Conservation (phyloP, 2,113 vertebrate species). For the Mesocricetus auratus region DNA sequence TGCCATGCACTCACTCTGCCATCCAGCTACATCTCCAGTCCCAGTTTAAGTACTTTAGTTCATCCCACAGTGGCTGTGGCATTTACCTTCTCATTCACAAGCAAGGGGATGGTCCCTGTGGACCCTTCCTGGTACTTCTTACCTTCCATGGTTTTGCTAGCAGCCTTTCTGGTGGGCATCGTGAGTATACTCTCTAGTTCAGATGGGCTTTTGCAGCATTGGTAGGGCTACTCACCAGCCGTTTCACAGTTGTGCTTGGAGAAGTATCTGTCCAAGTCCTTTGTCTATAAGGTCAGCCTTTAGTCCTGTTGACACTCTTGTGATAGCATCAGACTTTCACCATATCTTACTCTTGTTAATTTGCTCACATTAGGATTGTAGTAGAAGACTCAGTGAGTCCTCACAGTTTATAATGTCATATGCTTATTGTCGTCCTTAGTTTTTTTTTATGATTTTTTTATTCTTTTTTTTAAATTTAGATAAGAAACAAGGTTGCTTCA, state of each 20-base stretch:
- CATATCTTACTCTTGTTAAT: background rate
- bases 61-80: too few relatives aligned
- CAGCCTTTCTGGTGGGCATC: background rate
- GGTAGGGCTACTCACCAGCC: background rate
- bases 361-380: background rate
- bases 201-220: too few relatives aligned
- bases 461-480: too few relatives aligned
- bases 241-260: too few relatives aligned
- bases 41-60: background rate
- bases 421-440: background rate
- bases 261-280: background rate
- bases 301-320: background rate
- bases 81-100: background rate
- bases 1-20: background rate
- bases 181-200: too few relatives aligned
- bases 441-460: too few relatives aligned
- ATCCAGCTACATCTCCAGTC: background rate
- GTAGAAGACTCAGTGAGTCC: background rate
- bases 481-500: too few relatives aligned
- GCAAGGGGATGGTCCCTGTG: background rate
- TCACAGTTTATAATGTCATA: background rate
- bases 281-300: background rate
- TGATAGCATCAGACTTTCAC: background rate
- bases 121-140: too few relatives aligned
- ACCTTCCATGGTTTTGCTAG: background rate